phyloP scores from a whole-genome alignment of 1,140 invertebrate species.

The Eubasilissa regina region DNA sequence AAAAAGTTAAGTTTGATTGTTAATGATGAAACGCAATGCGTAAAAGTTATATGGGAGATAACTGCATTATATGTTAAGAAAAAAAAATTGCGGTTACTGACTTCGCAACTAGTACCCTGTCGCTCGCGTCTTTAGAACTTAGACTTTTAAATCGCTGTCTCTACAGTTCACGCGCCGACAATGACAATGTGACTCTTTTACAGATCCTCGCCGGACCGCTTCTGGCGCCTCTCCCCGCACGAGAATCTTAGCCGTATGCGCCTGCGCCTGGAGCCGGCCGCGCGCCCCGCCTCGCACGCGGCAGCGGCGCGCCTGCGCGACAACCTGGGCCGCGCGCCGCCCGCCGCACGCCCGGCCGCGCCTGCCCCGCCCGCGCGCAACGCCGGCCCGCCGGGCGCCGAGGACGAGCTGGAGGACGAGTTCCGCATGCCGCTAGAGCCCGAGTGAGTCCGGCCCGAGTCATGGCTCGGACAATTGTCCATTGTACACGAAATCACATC shows the following conservation, averaged over 20 bases:
- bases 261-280: conserved; percentile 74
- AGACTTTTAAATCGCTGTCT: too few relatives aligned
- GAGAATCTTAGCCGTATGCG: conserved; percentile 79
- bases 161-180: too few relatives aligned
- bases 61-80: too few relatives aligned
- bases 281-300: conserved; percentile 72
- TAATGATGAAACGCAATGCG: too few relatives aligned
- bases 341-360: conserved; percentile 12
- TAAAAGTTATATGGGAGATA: too few relatives aligned
- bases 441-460: conserved; percentile 56
- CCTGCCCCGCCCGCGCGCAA: conserved; percentile 25
- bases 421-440: conserved; percentile 58
- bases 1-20: too few relatives aligned
- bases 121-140: too few relatives aligned
- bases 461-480: too few relatives aligned
- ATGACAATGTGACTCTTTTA: not conserved
- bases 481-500: too few relatives aligned
- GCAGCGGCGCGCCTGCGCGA: conserved; percentile 78
- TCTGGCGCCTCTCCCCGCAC: conserved; percentile 77
- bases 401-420: conserved; percentile 62
- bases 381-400: conserved; percentile 46
- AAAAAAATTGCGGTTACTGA: too few relatives aligned
- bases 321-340: conserved; percentile 65
- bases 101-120: too few relatives aligned
- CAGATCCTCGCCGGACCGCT: conserved; percentile 63